Percentiles rank a stretch among this genome's conserved stretches.
phyloP scores from a whole-genome alignment of 1,140 invertebrate species.

The Solen grandis region DNA sequence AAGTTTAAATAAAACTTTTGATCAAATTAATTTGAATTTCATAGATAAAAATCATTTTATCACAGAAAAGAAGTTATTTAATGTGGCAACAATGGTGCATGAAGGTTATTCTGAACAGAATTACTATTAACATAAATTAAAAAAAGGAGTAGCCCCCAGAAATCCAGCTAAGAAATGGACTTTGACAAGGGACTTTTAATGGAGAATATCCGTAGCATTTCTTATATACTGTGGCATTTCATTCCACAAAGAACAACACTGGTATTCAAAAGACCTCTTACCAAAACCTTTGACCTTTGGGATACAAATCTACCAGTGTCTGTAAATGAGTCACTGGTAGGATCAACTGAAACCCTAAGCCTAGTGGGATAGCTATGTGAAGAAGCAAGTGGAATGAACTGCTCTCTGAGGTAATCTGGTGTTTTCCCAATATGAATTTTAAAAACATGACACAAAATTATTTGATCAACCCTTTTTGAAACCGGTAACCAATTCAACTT shows the following conservation, averaged over 20 bases:
- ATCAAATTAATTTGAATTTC: too few species aligned
- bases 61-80: too few species aligned
- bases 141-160: too few species aligned
- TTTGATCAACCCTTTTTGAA: constrained; percentile 10
- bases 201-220: neutral
- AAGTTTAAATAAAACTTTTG: too few species aligned
- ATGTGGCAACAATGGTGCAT: too few species aligned
- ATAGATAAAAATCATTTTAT: too few species aligned
- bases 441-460: neutral
- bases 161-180: too few species aligned
- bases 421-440: neutral
- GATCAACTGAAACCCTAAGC: neutral
- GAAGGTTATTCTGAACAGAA: too few species aligned
- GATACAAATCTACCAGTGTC: neutral
- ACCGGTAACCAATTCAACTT: neutral
- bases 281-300: neutral
- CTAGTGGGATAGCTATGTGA: constrained; percentile 3
- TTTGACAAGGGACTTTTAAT: too few species aligned
- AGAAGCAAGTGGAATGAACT: constrained; percentile 5
- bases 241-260: constrained; percentile 3
- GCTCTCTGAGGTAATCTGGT: neutral
- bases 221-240: constrained; percentile 1
- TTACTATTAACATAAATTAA: too few species aligned
- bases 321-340: constrained; percentile 5
- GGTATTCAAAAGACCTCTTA: neutral